These are phyloP conservation scores for Ramazzottius varieornatus DNA, from an alignment of 2,888 invertebrate genomes.

Conservation along the genomic window DNA sequence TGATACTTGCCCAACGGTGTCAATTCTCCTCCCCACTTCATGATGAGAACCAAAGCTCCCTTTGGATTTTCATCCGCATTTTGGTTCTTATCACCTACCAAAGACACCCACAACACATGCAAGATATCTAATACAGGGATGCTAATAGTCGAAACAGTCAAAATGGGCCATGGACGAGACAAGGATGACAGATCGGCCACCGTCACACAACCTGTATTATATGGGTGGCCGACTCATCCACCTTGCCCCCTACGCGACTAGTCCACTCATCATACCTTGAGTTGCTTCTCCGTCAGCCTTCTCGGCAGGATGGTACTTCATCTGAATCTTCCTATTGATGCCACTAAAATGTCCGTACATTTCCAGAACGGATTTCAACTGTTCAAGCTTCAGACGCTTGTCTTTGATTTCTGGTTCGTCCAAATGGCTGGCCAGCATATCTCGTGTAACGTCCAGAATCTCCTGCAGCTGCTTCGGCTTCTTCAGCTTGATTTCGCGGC, in stretches of 20 bases:
- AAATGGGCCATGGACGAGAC: too few species aligned
- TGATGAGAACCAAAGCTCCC: constrained; percentile 47
- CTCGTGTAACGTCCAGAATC: constrained; percentile 81
- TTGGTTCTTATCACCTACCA: too few species aligned
- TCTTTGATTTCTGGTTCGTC: constrained; percentile 79
- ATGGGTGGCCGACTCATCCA: too few species aligned
- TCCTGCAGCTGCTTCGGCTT: constrained; percentile 87
- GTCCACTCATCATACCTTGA: too few species aligned
- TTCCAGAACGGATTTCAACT: constrained; percentile 91
- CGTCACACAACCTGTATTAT: background rate
- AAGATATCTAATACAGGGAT: too few species aligned
- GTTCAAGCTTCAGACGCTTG: constrained; percentile 83
- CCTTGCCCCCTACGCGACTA: too few species aligned
- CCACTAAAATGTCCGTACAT: constrained; percentile 99
- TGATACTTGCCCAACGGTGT: constrained; percentile 91
- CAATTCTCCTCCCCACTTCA: constrained; percentile 98
- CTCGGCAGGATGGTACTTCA: constrained; percentile 92
- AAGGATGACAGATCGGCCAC: too few species aligned
- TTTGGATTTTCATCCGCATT: too few species aligned
- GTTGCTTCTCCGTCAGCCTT: too few species aligned
- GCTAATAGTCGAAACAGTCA: too few species aligned
- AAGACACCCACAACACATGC: too few species aligned
- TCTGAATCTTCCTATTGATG: constrained; percentile 95
- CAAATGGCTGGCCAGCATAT: constrained; percentile 38
- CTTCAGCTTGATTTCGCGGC: constrained; percentile 87